Evolutionary conservation across 2,797 vertebrate genomes (phyloP), one percentile per base, ranked within the genome.

Genomic region (Takifugu rubripes): DNA sequence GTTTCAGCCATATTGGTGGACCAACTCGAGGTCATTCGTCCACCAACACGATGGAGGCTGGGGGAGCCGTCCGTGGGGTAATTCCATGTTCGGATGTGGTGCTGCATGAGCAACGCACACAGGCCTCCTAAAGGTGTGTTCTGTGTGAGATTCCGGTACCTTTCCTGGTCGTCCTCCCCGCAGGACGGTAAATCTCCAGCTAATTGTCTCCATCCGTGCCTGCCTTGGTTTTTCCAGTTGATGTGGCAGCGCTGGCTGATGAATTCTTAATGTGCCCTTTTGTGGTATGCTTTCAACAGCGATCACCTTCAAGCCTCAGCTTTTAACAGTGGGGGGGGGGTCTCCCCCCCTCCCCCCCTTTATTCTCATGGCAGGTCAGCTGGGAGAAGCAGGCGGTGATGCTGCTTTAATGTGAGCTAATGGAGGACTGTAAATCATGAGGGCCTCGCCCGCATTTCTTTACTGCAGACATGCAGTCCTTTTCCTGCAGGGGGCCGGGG

Each of bases 191-290:
- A 81, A 82, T 84, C 74, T 75, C 69, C 48, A 60, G 53, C 74
- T 83, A 83, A 83, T 84, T 74, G 79, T 77, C 78, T 79, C 62
- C 25, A 17, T 67, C 63, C 70, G 74, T 63, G 76, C 74, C 60
- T 77, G 66, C 47, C 64, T 73, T 68, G 48, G 55, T 73, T 81
- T 81, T 74, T 78, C 66, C 70, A 70, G 72, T 66, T 70, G 75
- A 85, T 72, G 61, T 69, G 61, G 68, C 74, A 25, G 52, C 1
- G 6, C 50, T 55, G 5, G 49, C 74, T 82, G 70, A 70, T 88
- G 70, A 87, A 88, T 89, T 82, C 54, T 84, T 88, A 84, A 88
- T 87, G 84, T 82, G 74, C 71, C 79, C 84, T 84, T 84, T 83
- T 72, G 75, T 73, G 74, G 63, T 72, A 63, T 42, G 62, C 74